Percentiles rank a stretch among this genome's conserved stretches.
phyloP scores from a whole-genome alignment of 2,113 vertebrate species.

The Scytalopus superciliaris region DNA sequence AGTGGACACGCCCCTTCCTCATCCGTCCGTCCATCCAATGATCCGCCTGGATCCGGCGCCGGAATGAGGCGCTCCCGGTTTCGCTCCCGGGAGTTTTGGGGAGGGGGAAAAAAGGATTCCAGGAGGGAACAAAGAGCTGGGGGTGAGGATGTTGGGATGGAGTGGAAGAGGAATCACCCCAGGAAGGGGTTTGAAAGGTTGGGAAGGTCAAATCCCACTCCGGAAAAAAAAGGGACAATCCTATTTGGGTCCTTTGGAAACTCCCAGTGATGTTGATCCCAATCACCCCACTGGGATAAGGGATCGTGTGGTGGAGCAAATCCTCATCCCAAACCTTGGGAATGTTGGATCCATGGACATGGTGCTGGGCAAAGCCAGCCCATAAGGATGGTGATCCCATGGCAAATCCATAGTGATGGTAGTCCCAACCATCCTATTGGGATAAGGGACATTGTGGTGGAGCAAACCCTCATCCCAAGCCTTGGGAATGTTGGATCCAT shows the following conservation, averaged over 20 bases:
- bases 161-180: no score
- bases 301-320: no score
- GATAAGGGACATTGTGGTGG: no score
- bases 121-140: background rate
- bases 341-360: background rate
- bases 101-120: background rate
- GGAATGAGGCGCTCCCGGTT: background rate
- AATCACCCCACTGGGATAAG: no score
- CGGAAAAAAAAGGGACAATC: accelerated
- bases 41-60: no score
- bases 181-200: background rate
- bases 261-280: no score
- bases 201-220: background rate
- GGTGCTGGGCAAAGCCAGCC: background rate
- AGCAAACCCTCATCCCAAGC: no score
- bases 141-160: background rate
- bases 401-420: background rate
- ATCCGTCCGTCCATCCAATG: no score
- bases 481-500: no score
- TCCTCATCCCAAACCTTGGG: no score
- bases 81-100: background rate
- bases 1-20: background rate
- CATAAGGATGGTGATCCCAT: accelerated
- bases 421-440: background rate
- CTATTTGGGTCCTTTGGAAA: no score